Evolutionary conservation across 2,113 vertebrate genomes (phyloP).

Genomic region (Syrmaticus mikado): DNA sequence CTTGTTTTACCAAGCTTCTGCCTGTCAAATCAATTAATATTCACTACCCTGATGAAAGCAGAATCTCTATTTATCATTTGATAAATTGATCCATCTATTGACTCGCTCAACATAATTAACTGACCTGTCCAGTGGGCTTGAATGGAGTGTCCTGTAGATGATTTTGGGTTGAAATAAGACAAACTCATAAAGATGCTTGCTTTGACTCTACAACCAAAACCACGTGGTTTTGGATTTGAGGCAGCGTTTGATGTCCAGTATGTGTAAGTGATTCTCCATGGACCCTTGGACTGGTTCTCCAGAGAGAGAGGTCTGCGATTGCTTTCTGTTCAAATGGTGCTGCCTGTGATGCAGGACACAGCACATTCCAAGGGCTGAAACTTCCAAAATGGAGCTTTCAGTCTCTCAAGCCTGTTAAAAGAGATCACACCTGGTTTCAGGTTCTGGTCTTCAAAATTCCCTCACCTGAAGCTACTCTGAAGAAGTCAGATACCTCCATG

Average conservation of each 20-base stretch:
- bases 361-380: background rate
- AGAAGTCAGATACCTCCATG: rapidly evolving
- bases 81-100: background rate
- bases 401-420: background rate
- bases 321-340: background rate
- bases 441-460: background rate
- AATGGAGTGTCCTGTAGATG: background rate
- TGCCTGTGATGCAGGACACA: background rate
- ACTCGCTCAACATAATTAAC: background rate
- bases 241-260: background rate
- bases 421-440: background rate
- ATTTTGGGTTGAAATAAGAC: background rate
- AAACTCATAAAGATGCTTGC: background rate
- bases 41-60: constrained; percentile 51
- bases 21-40: constrained; percentile 72
- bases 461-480: background rate
- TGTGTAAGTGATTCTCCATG: background rate
- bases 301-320: background rate
- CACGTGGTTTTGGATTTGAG: background rate
- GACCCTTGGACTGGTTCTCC: background rate
- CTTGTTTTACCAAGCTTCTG: constrained; percentile 64
- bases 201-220: background rate
- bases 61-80: constrained; percentile 42
- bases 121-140: constrained; percentile 20
- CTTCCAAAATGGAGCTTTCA: background rate